phyloP scores from a whole-genome alignment of 2,113 vertebrate genomes.

The Gadus macrocephalus region DNA sequence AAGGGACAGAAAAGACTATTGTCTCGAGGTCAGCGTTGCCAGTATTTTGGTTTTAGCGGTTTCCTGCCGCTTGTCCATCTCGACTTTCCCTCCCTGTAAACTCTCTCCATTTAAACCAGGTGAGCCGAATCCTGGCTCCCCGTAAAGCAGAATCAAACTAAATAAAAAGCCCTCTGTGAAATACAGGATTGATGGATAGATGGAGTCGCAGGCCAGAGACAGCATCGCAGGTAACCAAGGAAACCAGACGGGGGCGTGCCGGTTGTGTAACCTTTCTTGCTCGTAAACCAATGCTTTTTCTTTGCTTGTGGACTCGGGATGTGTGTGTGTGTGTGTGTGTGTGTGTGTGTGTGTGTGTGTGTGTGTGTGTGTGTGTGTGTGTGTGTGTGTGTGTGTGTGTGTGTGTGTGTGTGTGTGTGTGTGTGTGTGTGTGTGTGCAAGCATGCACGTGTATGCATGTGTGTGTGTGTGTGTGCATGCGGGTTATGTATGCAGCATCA shows the following conservation, averaged over 20 bases:
- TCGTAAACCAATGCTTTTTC: no score
- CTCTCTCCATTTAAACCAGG: conserved; percentile 40
- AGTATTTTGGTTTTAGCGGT: conserved; percentile 18
- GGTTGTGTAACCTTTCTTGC: no score
- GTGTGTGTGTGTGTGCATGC: no score
- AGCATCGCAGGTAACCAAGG: neutral
- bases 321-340: no score
- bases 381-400: no score
- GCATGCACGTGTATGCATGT: no score
- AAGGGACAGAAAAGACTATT: conserved; percentile 36
- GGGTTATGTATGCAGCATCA: no score
- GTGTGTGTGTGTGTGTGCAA: no score
- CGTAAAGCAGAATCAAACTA: conserved; percentile 18
- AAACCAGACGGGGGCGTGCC: conserved; percentile 2
- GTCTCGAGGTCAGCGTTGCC: conserved; percentile 25
- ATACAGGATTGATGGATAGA: conserved; percentile 15
- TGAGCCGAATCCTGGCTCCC: conserved; percentile 29
- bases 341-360: no score
- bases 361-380: no score
- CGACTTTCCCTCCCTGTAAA: conserved; percentile 39
- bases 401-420: no score
- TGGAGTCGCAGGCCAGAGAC: conserved; percentile 10
- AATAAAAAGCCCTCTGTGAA: conserved; percentile 11
- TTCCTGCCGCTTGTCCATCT: conserved; percentile 35
- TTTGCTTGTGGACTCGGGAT: neutral